Conservation (phyloP, 1,140 invertebrate genomes). For the Drosophila arizonae region DNA sequence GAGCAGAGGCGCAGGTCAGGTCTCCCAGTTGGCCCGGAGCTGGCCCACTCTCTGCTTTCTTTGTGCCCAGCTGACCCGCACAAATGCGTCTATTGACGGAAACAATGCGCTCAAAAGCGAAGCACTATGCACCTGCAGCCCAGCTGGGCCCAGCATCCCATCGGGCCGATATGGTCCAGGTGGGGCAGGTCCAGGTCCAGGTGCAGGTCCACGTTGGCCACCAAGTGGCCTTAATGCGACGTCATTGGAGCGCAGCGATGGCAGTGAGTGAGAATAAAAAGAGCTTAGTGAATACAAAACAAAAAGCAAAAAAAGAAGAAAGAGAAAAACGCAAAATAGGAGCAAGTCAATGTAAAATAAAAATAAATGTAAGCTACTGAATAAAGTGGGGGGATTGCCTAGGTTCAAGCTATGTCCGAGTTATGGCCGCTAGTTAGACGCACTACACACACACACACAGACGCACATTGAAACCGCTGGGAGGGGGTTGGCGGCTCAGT, state of each 20-base stretch:
- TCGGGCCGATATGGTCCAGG: slow-evolving; percentile 35
- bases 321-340: slow-evolving; percentile 20
- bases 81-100: slow-evolving; percentile 78
- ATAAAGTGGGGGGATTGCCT: slow-evolving; percentile 29
- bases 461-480: neutral
- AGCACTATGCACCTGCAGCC: slow-evolving; percentile 21
- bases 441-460: slow-evolving; percentile 41
- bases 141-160: slow-evolving; percentile 1
- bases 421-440: slow-evolving; percentile 62
- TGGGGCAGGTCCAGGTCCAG: slow-evolving; percentile 1
- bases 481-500: slow-evolving; percentile 4
- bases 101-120: slow-evolving; percentile 73
- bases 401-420: slow-evolving; percentile 44
- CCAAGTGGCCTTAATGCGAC: slow-evolving; percentile 54
- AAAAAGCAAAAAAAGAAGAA: slow-evolving; percentile 27
- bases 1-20: neutral
- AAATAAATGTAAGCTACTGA: slow-evolving; percentile 19
- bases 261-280: slow-evolving; percentile 66
- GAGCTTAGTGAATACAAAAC: slow-evolving; percentile 38
- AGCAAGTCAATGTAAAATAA: neutral
- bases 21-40: slow-evolving; percentile 11
- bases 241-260: slow-evolving; percentile 51
- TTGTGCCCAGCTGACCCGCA: slow-evolving; percentile 75
- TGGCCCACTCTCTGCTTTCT: slow-evolving; percentile 46
- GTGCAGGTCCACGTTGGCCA: slow-evolving; percentile 35